A percentile compares a stretch with the other conserved stretches of the same genome.
These are phyloP conservation scores for Protonemura montana DNA, from an alignment of 2,888 invertebrate species.

Conservation along the genomic window DNA sequence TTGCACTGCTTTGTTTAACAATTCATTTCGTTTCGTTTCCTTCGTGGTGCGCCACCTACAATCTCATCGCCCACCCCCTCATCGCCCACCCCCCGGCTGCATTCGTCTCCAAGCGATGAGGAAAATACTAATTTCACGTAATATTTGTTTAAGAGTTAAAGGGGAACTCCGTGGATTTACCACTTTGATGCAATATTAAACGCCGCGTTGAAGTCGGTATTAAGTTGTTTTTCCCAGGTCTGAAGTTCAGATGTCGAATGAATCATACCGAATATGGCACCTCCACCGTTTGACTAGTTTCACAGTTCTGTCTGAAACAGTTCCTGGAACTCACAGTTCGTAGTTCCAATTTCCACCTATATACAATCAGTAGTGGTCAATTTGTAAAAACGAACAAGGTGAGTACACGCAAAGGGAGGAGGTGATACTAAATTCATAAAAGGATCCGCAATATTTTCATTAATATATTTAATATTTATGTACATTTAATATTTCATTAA, in stretches of 20 bases:
- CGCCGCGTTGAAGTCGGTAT: not conserved
- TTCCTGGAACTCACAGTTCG: no score
- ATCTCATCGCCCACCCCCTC: not conserved
- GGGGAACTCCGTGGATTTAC: not conserved
- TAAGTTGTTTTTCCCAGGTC: not conserved
- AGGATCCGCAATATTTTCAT: no score
- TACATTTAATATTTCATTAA: no score
- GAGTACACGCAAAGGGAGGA: no score
- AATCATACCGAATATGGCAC: not conserved
- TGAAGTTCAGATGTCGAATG: no score
- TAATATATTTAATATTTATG: no score
- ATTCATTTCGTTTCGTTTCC: not conserved
- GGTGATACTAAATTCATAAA: no score
- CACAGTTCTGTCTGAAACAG: no score
- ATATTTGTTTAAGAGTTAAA: constrained; percentile 23
- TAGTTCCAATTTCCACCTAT: no score
- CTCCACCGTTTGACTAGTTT: no score
- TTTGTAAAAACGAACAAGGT: no score
- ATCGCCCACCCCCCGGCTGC: not conserved
- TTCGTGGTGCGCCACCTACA: not conserved
- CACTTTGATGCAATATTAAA: not conserved
- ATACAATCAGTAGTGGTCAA: no score
- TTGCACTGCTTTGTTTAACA: not conserved
- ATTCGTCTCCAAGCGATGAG: not conserved
- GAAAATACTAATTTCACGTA: constrained; percentile 29